Conservation (phyloP, 2,888 invertebrate species). For the Hyposoter dolosus region DNA sequence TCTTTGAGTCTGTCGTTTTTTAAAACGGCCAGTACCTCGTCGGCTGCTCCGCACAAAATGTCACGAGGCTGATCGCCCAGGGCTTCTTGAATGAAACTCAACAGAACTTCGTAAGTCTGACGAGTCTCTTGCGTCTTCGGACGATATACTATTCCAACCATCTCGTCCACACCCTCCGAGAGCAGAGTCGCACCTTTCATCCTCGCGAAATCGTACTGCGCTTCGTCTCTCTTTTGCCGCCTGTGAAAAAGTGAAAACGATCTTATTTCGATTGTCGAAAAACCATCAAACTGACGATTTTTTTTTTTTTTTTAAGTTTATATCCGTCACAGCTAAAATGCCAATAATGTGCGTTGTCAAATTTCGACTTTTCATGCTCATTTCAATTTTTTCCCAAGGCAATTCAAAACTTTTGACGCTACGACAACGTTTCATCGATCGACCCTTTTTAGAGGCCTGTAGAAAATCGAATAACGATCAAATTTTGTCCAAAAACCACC, state of each 20-base stretch:
- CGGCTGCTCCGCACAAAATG: constrained; percentile 99
- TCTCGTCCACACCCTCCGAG: constrained; percentile 95
- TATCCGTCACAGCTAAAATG: no score
- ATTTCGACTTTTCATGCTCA: no score
- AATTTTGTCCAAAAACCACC: no score
- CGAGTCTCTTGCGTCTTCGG: constrained; percentile 99
- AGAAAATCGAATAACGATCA: no score
- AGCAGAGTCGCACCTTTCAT: constrained; percentile 95
- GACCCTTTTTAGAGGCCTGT: no score
- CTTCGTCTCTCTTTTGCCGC: constrained; percentile 96
- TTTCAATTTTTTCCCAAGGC: no score
- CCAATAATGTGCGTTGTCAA: no score
- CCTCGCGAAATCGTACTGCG: constrained; percentile 95
- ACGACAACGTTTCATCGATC: no score
- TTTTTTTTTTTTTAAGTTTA: background rate
- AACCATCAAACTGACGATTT: background rate
- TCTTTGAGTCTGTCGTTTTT: constrained; percentile 98
- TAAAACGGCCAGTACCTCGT: constrained; percentile 97
- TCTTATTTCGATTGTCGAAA: background rate
- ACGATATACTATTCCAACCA: constrained; percentile 97
- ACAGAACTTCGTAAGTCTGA: constrained; percentile 97
- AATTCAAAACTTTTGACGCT: no score
- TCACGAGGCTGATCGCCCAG: constrained; percentile 98
- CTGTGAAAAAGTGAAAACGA: constrained; percentile 83
- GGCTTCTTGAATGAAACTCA: constrained; percentile 98